Evolutionary conservation across 2,113 vertebrate species (phyloP).

Genomic region (Bujurquina vittata): DNA sequence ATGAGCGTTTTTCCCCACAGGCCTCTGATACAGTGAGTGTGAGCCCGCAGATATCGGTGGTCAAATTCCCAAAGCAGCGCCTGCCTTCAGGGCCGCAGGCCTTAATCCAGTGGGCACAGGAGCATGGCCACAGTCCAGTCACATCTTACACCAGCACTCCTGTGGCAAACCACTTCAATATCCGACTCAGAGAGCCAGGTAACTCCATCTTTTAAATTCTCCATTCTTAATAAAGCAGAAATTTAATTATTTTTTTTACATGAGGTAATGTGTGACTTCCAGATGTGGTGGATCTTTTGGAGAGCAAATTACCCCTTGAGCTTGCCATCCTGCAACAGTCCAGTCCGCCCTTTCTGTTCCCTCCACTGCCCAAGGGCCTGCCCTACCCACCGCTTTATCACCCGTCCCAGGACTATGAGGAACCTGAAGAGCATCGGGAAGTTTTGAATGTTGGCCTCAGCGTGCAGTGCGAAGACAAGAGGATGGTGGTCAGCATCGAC

Average conservation of each 20-base stretch:
- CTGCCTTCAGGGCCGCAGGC: slow-evolving; percentile 86
- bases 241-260: background rate
- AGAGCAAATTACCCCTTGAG: slow-evolving; percentile 82
- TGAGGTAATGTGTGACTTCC: slow-evolving; percentile 35
- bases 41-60: slow-evolving; percentile 69
- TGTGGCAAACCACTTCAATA: slow-evolving; percentile 89
- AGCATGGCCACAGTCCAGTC: slow-evolving; percentile 82
- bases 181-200: slow-evolving; percentile 88
- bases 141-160: slow-evolving; percentile 91
- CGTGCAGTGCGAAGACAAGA: slow-evolving; percentile 87
- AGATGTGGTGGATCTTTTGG: slow-evolving; percentile 67
- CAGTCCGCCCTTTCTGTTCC: slow-evolving; percentile 82
- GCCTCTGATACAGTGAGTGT: slow-evolving; percentile 89
- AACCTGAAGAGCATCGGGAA: slow-evolving; percentile 75
- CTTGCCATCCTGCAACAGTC: slow-evolving; percentile 80
- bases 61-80: slow-evolving; percentile 67
- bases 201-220: slow-evolving; percentile 28
- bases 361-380: slow-evolving; percentile 61
- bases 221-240: background rate
- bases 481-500: slow-evolving; percentile 89
- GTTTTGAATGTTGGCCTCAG: slow-evolving; percentile 78
- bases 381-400: slow-evolving; percentile 40
- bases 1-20: slow-evolving; percentile 68
- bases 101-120: slow-evolving; percentile 89
- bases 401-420: background rate